Evolutionary conservation across 2,888 invertebrate species (phyloP).

Genomic region (Cacoxenus indagator): DNA sequence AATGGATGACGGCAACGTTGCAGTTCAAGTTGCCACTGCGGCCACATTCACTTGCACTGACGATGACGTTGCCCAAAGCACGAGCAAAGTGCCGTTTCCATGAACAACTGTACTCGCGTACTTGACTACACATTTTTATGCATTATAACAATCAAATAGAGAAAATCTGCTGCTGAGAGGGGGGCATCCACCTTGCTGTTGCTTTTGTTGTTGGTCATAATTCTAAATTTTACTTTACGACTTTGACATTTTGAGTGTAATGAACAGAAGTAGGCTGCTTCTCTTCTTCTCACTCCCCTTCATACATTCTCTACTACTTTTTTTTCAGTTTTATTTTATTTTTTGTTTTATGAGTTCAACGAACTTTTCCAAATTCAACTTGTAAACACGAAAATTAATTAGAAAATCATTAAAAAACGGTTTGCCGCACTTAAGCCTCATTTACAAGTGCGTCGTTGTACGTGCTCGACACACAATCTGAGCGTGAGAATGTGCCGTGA

Average conservation of each 20-base stretch:
- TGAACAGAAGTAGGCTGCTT: too few relatives aligned
- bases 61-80: slow-evolving; percentile 1
- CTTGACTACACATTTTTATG: slow-evolving; percentile 10
- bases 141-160: slow-evolving; percentile 35
- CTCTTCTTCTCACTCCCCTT: background rate
- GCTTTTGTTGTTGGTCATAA: slow-evolving; percentile 31
- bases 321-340: background rate
- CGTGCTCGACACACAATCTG: slow-evolving; percentile 38
- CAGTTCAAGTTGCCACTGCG: slow-evolving; percentile 24
- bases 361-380: slow-evolving; percentile 41
- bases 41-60: slow-evolving; percentile 31
- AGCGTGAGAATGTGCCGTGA: slow-evolving; percentile 44
- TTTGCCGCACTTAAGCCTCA: slow-evolving; percentile 30
- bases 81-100: background rate
- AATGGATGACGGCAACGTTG: background rate
- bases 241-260: slow-evolving; percentile 42
- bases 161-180: slow-evolving; percentile 40
- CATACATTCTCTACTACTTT: background rate
- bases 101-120: background rate
- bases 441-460: slow-evolving; percentile 28
- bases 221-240: slow-evolving; percentile 46
- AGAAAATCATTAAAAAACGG: slow-evolving; percentile 54
- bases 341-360: slow-evolving; percentile 50
- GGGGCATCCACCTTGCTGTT: background rate
- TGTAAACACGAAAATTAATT: slow-evolving; percentile 50